Evolutionary conservation across 2,888 invertebrate species (phyloP), one percentile per base, ranked within the genome.

Genomic region (Dynastes hyllus): DNA sequence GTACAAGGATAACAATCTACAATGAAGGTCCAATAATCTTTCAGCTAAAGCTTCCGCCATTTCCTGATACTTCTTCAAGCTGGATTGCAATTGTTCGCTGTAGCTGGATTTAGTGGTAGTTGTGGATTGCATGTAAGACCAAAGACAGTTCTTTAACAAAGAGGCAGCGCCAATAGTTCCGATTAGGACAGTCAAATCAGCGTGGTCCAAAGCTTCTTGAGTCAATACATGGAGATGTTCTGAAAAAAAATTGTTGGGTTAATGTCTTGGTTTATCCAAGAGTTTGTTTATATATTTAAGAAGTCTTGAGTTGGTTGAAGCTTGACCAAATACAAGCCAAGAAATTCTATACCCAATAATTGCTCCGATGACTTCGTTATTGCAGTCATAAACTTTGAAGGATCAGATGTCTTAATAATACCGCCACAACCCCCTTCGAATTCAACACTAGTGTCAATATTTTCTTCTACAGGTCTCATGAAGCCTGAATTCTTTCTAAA

Each of bases 41-140:
- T 96, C 96, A 0, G 95, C 96, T 11, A 96, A 90, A 0, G 96
- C 96, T 87, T 96, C 96, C 0, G 95, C 92, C 94, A 96, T 95
- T 84, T 95, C 95, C 2, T 94, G 92, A 86, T 94, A 96, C 81
- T 94, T 92, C 87, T 95, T 95, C 85, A 94, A 93, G 76, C 92
- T 93, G 80, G 86, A 86, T 76, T 90, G 89, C 32, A 92, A 83
- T 13, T 84, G 80, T 37, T 85, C 84, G 6, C 82, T 80, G 40
- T 84, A 78, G 58, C 79, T 82, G 3, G 81, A 81, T 71, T 85
- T 86, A 1, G 80, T 81, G 8, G 84, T 83, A 29, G 82, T 83
- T 2, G 91, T 90, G 71, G 92, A 90, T 84, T 94, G 94, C 77
- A 94, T 91, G 84, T 95, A 96, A 85, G 94, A 94, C 91, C 94